Percentiles rank a stretch among this genome's conserved stretches.
phyloP scores from a whole-genome alignment of 2,113 vertebrate species.

The Alligator sinensis region DNA sequence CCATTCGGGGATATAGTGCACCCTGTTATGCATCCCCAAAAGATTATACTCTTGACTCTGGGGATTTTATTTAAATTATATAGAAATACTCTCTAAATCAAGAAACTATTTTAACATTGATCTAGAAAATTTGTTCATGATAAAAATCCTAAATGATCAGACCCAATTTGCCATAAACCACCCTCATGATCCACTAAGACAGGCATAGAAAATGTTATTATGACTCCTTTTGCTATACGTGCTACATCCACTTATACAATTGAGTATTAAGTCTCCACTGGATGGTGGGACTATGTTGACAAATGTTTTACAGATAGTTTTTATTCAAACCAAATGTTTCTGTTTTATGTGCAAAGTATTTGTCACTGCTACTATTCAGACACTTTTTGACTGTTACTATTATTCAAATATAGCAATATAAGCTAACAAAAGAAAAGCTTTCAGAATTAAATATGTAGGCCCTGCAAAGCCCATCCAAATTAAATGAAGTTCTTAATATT shows the following conservation, averaged over 20 bases:
- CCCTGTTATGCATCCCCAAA: rapidly evolving
- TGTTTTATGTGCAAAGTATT: not conserved
- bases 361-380: conserved; percentile 3
- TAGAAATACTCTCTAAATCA: not conserved
- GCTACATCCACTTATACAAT: not conserved
- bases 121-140: not conserved
- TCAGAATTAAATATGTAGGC: not conserved
- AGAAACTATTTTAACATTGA: not conserved
- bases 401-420: not conserved
- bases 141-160: not conserved
- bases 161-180: rapidly evolving
- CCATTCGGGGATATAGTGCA: too few relatives aligned
- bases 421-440: not conserved
- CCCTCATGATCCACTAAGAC: not conserved
- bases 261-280: not conserved
- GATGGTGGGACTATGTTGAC: not conserved
- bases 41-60: not conserved
- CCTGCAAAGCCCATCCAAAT: not conserved
- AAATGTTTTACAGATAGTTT: not conserved
- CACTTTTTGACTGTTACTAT: not conserved
- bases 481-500: not conserved
- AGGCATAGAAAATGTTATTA: not conserved
- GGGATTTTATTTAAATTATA: rapidly evolving
- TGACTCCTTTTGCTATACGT: not conserved
- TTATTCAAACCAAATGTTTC: not conserved